Conservation (phyloP, 2,888 invertebrate genomes). For the Apotomis turbidana region DNA sequence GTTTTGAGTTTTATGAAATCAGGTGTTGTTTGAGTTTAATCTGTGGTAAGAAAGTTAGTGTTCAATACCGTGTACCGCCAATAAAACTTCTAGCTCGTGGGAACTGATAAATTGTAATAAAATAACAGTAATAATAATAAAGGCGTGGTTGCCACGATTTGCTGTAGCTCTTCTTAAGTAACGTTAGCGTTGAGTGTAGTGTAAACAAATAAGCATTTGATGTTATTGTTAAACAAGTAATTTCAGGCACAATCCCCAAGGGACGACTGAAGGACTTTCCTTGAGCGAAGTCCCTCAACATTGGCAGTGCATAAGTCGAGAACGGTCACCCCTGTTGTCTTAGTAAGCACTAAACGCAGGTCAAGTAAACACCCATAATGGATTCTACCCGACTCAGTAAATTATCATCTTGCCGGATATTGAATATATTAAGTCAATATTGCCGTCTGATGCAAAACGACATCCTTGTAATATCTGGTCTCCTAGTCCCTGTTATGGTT, state of each 20-base stretch:
- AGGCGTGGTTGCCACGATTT: not conserved
- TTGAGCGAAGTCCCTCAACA: slow-evolving; percentile 49
- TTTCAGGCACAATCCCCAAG: slow-evolving; percentile 44
- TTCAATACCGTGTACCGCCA: not conserved
- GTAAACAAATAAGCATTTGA: slow-evolving; percentile 6
- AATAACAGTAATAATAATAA: not conserved
- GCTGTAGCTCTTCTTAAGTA: not conserved
- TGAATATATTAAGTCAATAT: slow-evolving; percentile 82
- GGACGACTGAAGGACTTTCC: slow-evolving; percentile 48
- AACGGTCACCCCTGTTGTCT: slow-evolving; percentile 81
- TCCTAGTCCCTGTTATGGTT: slow-evolving; percentile 51
- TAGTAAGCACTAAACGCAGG: slow-evolving; percentile 83
- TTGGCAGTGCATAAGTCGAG: slow-evolving; percentile 56
- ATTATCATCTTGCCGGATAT: slow-evolving; percentile 83
- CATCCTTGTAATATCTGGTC: slow-evolving; percentile 71
- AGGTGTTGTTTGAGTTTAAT: slow-evolving; percentile 10
- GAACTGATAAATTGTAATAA: not conserved
- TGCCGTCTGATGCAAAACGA: slow-evolving; percentile 70
- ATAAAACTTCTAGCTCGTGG: not conserved
- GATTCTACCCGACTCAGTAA: slow-evolving; percentile 77
- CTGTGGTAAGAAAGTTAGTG: not conserved
- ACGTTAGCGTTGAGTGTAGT: not conserved
- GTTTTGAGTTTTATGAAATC: slow-evolving; percentile 35
- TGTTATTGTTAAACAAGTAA: slow-evolving; percentile 16
- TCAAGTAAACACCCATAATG: slow-evolving; percentile 84